Evolutionary conservation across 2,113 vertebrate species (phyloP).

Genomic region (Antennarius striatus): DNA sequence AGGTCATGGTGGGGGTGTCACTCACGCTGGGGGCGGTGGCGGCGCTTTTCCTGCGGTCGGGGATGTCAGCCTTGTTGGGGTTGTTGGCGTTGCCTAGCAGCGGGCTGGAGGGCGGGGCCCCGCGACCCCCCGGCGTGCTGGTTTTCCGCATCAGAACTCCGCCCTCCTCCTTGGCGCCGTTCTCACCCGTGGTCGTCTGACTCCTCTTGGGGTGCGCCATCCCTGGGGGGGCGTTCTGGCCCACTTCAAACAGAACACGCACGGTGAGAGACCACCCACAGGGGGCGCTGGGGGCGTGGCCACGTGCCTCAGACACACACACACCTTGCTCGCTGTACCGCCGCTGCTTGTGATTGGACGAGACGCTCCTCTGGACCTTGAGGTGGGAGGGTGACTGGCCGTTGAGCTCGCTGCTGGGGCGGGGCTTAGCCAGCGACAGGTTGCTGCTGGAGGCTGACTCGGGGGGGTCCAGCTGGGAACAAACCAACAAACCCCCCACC

Average conservation of each 20-base stretch:
- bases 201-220: conserved; percentile 91
- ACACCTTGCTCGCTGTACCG: conserved; percentile 98
- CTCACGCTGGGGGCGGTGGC: conserved; percentile 89
- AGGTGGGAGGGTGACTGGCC: conserved; percentile 93
- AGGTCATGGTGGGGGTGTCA: conserved; percentile 16
- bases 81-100: conserved; percentile 95
- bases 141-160: conserved; percentile 86
- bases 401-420: conserved; percentile 93
- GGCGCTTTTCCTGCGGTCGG: conserved; percentile 91
- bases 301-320: conserved; percentile 10
- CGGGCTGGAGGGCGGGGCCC: conserved; percentile 89
- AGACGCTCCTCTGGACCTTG: conserved; percentile 93
- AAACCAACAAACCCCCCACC: neutral
- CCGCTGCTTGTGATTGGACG: conserved; percentile 94
- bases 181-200: conserved; percentile 88
- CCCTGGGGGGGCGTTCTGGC: conserved; percentile 86
- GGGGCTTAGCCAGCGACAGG: conserved; percentile 90
- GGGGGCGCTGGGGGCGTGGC: no score
- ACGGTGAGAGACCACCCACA: neutral
- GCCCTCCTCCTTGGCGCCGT: conserved; percentile 87
- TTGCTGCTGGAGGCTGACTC: conserved; percentile 97
- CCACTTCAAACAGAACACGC: conserved; percentile 74
- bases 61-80: conserved; percentile 98
- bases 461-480: conserved; percentile 86
- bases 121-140: conserved; percentile 82